A percentile compares a stretch with the other conserved stretches of the same genome.
These are phyloP conservation scores for Ceratina japonica DNA, from an alignment of 1,140 invertebrate genomes.

Conservation along the genomic window DNA sequence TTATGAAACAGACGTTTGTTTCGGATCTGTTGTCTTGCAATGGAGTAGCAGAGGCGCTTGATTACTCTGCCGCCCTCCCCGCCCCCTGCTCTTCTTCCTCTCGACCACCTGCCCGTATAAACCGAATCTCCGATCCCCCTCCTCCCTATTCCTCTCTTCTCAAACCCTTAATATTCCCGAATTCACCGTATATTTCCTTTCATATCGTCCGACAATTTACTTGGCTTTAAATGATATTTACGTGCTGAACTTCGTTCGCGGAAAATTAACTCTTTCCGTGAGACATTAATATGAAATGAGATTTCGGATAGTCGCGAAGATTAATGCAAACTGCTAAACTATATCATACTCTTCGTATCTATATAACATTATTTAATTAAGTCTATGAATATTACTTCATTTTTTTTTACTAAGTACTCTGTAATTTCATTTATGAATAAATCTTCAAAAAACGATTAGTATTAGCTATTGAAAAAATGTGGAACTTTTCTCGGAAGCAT, in stretches of 20 bases:
- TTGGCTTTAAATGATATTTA: slow-evolving; percentile 20
- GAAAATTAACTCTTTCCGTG: slow-evolving; percentile 1
- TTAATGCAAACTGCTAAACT: too few species aligned
- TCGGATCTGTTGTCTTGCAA: slow-evolving; percentile 41
- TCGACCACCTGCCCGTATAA: slow-evolving; percentile 22
- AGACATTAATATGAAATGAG: background rate
- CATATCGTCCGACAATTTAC: slow-evolving; percentile 29
- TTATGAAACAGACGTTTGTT: slow-evolving; percentile 52
- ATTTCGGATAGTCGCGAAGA: background rate
- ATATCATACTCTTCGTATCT: too few species aligned
- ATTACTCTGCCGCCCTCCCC: slow-evolving; percentile 43
- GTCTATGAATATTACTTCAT: too few species aligned
- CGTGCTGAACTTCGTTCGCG: background rate
- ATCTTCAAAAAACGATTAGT: too few species aligned
- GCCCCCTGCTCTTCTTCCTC: slow-evolving; percentile 13
- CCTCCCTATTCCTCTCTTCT: too few species aligned
- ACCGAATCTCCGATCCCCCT: background rate
- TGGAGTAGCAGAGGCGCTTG: slow-evolving; percentile 39
- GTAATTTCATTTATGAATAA: too few species aligned
- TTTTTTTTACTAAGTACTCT: too few species aligned
- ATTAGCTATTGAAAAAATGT: too few species aligned
- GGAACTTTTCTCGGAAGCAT: too few species aligned
- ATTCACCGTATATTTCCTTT: slow-evolving; percentile 40
- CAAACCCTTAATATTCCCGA: slow-evolving; percentile 22
- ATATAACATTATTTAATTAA: too few species aligned